Conservation (phyloP, 2,797 vertebrate species). For the Champsocephalus esox region DNA sequence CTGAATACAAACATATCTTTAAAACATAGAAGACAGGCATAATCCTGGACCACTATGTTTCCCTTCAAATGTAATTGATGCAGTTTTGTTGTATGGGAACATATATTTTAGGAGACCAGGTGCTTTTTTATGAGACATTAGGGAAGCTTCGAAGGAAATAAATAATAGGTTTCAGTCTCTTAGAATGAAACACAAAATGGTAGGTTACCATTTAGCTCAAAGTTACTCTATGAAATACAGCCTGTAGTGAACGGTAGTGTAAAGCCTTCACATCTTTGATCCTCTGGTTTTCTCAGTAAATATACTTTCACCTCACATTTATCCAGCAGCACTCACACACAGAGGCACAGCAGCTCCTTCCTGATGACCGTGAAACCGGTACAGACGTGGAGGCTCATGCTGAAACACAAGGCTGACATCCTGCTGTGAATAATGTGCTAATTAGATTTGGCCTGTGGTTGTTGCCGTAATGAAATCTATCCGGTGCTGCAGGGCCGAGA, state of each 20-base stretch:
- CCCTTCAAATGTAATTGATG: no score
- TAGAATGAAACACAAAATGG: not conserved
- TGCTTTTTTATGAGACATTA: not conserved
- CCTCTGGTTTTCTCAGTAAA: not conserved
- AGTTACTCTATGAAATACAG: no score
- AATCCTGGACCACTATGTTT: no score
- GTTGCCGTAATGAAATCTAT: constrained; percentile 78
- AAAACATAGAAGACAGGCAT: no score
- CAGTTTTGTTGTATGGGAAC: no score
- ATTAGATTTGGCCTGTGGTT: constrained; percentile 76
- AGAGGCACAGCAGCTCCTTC: constrained; percentile 15
- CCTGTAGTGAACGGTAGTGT: not conserved
- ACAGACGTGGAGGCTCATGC: constrained; percentile 36
- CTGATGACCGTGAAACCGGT: constrained; percentile 41
- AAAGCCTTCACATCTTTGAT: constrained; percentile 1
- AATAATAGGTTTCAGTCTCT: not conserved
- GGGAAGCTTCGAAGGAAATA: not conserved
- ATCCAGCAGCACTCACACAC: constrained; percentile 22
- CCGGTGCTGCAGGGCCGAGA: constrained; percentile 63
- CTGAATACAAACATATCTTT: no score
- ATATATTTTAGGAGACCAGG: no score
- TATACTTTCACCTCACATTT: constrained; percentile 12
- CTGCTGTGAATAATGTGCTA: constrained; percentile 77
- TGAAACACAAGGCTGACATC: constrained; percentile 70
- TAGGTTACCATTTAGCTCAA: not conserved